Base-by-base conservation (phyloP, 2,888 invertebrate genomes). In the Psococerastis gibbosa region DNA sequence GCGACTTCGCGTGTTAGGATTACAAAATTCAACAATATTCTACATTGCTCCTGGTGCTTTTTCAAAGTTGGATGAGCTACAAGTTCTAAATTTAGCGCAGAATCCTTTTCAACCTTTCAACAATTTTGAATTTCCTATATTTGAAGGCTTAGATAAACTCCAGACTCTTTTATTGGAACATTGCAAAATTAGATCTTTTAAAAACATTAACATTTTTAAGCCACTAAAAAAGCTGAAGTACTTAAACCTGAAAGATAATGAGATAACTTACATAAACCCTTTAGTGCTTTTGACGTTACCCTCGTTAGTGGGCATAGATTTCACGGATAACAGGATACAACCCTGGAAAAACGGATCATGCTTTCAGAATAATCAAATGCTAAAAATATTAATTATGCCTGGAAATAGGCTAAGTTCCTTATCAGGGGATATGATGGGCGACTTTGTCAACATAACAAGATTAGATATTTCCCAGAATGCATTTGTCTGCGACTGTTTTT, bases 401-500 rank as follows among this genome's bases (percentile, higher is more conserved):
- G 63, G 67, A 42, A 73, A 73, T 51, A 71, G 70, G 57, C 61
- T 73, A 46, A 63, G 67, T 16, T 65, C 66, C 50, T 63, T 73
- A 22, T 68, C 67, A 11, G 47, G 62, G 8, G 64, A 64, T n/a
- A 72, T 73, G 72, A 58, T 72, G 42, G 57, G 66, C 51, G 73
- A 73, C 53, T 65, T 72, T 23, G 56, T 57, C 23, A 64, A 61
- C 48, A 54, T 71, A 8, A 50, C 61, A 2, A 54, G 59, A 35
- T 58, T 73, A 18, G 62, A 70, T 46, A 48, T 73, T 3, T 61
- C 62, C 54, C 58, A 65, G 22, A 73, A 73, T 54, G 62, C 69
- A 2, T 68, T 71, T 48, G 59, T 62, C 17, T 73, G 73, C 50
- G 68, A 69, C 47, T 73, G 72, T 47, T 57, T 52, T 32, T 57